Evolutionary conservation across 2,888 invertebrate species (phyloP), one percentile per base, ranked within the genome.

Genomic region (Drosophila paramelanica): DNA sequence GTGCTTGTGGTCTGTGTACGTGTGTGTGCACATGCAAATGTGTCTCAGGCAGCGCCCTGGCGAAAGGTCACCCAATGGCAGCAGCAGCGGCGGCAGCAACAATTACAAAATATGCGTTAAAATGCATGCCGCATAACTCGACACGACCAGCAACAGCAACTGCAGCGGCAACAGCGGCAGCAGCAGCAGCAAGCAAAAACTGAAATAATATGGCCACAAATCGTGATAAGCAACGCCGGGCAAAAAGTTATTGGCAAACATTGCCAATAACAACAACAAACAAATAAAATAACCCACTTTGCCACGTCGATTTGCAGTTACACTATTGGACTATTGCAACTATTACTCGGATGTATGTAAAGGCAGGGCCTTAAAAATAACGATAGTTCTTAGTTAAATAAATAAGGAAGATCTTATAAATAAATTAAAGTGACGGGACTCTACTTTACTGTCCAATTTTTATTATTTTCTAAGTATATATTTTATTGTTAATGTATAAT

Each of bases 91-190:
- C 52, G 23, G 78, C 81, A 67, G 73, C 86, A 86, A 86, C 84
- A 85, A 85, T 86, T 85, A 86, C 84, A 84, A 86, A 86, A 83
- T 86, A 86, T 86, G 86, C 81, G 86, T 86, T 83, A 86, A 83
- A 86, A 84, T 83, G 78, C 84, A 86, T 82, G 80, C 86, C 77
- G 77, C 77, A 79, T 72, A 83, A 83, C 81, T 83, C 83, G 78
- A 85, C 81, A 86, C 84, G 84, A 85, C 82, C 71, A 61, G 59
- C 73, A 60, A 60, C 65, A 69, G 33, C 65, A 62, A n/a, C 55
- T 45, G 25, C 62, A 59, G 33, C 57, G 46, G 11, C 66, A 56
- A 27, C 59, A 52, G 36, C 62, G 31, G 51, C 58, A 50, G 55
- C 70, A 69, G 59, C 69, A 61, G 41, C 77, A 77, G 59, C 71